phyloP scores from a whole-genome alignment of 2,888 invertebrate species.

The Thumatha senex region DNA sequence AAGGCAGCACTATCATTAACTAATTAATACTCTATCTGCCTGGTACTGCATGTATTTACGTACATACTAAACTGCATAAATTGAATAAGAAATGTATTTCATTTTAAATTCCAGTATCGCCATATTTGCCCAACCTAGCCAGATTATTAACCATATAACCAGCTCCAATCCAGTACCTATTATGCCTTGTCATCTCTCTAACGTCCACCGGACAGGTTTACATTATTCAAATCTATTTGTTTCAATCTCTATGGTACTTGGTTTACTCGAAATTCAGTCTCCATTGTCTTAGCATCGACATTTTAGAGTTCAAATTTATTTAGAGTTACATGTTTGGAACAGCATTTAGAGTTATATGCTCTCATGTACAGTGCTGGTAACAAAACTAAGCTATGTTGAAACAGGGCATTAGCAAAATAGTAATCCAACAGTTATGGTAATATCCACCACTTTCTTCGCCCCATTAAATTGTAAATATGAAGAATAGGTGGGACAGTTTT shows the following conservation, averaged over 20 bases:
- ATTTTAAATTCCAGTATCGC: constrained; percentile 10
- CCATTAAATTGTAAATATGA: constrained; percentile 10
- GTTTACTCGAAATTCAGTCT: constrained; percentile 22
- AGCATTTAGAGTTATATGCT: constrained; percentile 29
- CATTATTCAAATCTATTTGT: constrained; percentile 78
- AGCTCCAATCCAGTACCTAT: constrained; percentile 53
- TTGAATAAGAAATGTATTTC: too few relatives aligned
- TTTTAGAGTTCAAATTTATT: constrained; percentile 34
- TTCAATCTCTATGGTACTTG: constrained; percentile 45
- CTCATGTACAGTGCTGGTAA: constrained; percentile 58
- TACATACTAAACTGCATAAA: too few relatives aligned
- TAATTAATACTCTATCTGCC: too few relatives aligned
- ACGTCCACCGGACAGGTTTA: constrained; percentile 70
- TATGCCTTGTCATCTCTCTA: constrained; percentile 77
- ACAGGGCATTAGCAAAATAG: constrained; percentile 60
- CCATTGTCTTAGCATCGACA: constrained; percentile 15
- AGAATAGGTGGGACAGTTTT: neutral
- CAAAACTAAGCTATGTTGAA: constrained; percentile 61
- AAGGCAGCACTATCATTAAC: too few relatives aligned
- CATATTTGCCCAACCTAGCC: constrained; percentile 35
- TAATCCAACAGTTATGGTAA: constrained; percentile 59
- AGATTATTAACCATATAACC: constrained; percentile 52
- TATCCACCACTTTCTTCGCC: constrained; percentile 43
- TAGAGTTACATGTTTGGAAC: constrained; percentile 8
- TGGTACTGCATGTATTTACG: too few relatives aligned